phyloP scores from a whole-genome alignment of 2,113 vertebrate genomes.

The Tapirus terrestris region DNA sequence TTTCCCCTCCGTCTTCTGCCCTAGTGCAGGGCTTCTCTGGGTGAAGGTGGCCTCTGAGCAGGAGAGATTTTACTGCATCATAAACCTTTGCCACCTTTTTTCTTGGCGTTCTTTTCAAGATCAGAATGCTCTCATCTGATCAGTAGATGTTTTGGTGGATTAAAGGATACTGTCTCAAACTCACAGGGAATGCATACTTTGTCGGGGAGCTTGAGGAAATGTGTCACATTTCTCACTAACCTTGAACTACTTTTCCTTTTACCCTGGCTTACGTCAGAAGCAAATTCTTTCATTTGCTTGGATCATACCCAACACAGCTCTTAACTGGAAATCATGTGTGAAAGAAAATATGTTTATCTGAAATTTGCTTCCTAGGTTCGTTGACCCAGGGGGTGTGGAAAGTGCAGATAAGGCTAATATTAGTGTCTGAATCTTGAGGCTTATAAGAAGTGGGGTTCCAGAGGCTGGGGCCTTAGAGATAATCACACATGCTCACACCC shows the following conservation, averaged over 20 bases:
- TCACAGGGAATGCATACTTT: rapidly evolving
- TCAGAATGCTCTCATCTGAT: no score
- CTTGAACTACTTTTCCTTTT: not conserved
- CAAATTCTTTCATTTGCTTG: not conserved
- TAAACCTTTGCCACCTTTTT: not conserved
- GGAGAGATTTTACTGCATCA: not conserved
- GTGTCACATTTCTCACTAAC: rapidly evolving
- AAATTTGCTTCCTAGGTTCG: not conserved
- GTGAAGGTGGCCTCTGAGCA: rapidly evolving
- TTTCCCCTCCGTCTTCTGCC: rapidly evolving
- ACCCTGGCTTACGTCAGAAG: not conserved
- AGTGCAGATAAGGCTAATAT: not conserved
- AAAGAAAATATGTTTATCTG: not conserved
- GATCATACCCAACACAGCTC: rapidly evolving
- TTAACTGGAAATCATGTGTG: not conserved
- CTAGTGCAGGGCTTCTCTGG: no score
- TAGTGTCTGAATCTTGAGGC: not conserved
- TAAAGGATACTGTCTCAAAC: not conserved
- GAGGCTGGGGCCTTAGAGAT: not conserved
- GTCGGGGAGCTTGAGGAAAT: not conserved
- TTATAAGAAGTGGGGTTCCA: not conserved
- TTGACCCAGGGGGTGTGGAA: not conserved
- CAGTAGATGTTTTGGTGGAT: not conserved
- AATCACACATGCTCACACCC: not conserved
- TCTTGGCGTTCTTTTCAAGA: not conserved